These are phyloP conservation scores for Aleiodes leptofemur DNA, from an alignment of 2,888 invertebrate genomes.

Conservation along the genomic window DNA sequence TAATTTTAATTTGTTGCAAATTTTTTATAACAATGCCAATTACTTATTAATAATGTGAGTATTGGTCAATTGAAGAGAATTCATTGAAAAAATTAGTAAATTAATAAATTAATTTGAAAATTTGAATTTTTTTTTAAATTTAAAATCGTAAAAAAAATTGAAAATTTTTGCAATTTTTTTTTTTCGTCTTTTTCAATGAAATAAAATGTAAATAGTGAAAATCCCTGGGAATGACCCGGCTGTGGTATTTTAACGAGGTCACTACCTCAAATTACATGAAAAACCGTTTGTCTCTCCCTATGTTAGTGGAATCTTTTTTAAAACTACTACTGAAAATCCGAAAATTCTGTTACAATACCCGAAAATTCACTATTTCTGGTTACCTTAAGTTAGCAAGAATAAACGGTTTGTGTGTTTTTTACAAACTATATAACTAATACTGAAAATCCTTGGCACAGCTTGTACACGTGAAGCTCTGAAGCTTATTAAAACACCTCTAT, in stretches of 20 bases:
- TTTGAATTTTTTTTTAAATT: no score
- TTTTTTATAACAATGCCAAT: no score
- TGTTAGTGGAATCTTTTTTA: constrained; percentile 11
- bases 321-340: constrained; percentile 26
- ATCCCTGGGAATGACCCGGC: constrained; percentile 11
- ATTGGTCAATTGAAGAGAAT: no score
- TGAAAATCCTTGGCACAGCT: constrained; percentile 59
- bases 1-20: no score
- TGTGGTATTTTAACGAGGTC: constrained; percentile 32
- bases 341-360: constrained; percentile 60
- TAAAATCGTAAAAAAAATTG: not conserved
- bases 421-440: constrained; percentile 48
- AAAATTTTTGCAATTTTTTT: not conserved
- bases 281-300: not conserved
- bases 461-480: constrained; percentile 55
- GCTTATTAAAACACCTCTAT: constrained; percentile 61
- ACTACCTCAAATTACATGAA: constrained; percentile 30
- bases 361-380: constrained; percentile 57
- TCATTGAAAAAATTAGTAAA: no score
- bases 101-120: no score
- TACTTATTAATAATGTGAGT: no score
- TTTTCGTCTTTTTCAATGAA: not conserved
- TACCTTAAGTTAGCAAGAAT: constrained; percentile 51
- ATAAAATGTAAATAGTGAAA: not conserved
- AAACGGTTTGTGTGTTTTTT: not conserved